These are phyloP conservation scores for Psephotus haematonotus DNA, from an alignment of 2,113 vertebrate genomes.

Conservation along the genomic window DNA sequence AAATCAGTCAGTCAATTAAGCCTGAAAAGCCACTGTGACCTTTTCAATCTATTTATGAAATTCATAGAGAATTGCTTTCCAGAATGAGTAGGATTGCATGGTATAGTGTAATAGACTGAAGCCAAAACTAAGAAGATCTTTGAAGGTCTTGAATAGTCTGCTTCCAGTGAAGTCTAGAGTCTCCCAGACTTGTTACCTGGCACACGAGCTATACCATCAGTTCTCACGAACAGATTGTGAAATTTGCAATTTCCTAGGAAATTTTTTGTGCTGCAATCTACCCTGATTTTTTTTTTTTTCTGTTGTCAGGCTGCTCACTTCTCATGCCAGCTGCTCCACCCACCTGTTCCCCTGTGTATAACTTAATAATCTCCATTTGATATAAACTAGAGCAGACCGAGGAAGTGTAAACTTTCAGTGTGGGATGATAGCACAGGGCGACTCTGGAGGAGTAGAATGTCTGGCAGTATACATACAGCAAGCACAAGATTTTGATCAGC, in stretches of 20 bases:
- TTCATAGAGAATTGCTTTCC: constrained; percentile 32
- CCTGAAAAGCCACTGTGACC: constrained; percentile 52
- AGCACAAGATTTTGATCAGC: constrained; percentile 27
- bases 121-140: constrained; percentile 65
- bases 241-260: constrained; percentile 70
- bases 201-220: constrained; percentile 23
- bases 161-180: constrained; percentile 44
- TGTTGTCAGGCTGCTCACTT: constrained; percentile 77
- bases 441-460: constrained; percentile 54
- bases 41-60: constrained; percentile 59
- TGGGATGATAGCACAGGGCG: constrained; percentile 44
- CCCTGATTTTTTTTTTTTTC: constrained; percentile 58
- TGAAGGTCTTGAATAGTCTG: constrained; percentile 58
- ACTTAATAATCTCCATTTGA: constrained; percentile 71
- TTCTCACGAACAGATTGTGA: constrained; percentile 65
- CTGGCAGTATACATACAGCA: constrained; percentile 47
- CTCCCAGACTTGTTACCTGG: constrained; percentile 65
- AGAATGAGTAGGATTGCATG: constrained; percentile 43
- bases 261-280: constrained; percentile 61
- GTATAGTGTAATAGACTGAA: constrained; percentile 25
- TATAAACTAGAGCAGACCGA: constrained; percentile 65
- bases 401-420: constrained; percentile 58
- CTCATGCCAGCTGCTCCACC: constrained; percentile 76
- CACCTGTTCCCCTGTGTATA: constrained; percentile 72
- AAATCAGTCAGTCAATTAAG: constrained; percentile 39